These are phyloP conservation scores for Dicranocentrus wangi DNA, from an alignment of 2,888 invertebrate species.

Conservation along the genomic window DNA sequence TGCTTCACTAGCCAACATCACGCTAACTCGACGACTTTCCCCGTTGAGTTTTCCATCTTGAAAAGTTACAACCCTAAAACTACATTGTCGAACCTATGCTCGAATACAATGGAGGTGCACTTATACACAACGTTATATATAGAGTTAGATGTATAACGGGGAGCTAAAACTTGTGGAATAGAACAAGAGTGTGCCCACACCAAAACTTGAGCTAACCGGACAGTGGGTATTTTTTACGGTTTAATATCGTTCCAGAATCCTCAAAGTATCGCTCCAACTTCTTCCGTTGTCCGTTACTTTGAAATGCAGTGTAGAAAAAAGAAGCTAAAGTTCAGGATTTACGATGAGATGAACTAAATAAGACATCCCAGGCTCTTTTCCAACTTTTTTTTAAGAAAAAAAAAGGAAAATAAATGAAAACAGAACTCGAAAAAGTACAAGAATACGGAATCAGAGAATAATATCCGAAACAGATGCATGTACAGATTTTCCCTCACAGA, in stretches of 20 bases:
- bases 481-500: conserved; percentile 12
- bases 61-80: neutral
- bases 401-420: conserved; percentile 38
- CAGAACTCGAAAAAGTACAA: conserved; percentile 18
- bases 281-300: conserved; percentile 21
- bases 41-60: conserved; percentile 10
- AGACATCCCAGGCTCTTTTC: conserved; percentile 48
- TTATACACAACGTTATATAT: too few relatives aligned
- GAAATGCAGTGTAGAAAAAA: conserved; percentile 28
- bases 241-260: conserved; percentile 12
- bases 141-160: too few relatives aligned
- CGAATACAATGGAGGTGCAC: neutral
- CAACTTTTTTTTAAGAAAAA: conserved; percentile 38
- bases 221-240: conserved; percentile 7
- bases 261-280: conserved; percentile 28
- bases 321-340: conserved; percentile 55
- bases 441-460: conserved; percentile 13
- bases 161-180: too few relatives aligned
- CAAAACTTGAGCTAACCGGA: neutral
- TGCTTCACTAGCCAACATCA: conserved; percentile 31
- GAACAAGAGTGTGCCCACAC: neutral
- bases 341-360: conserved; percentile 53
- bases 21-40: conserved; percentile 22
- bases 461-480: conserved; percentile 19
- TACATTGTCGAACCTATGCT: neutral